These are phyloP conservation scores for Ichneumoninae sp. DNA, from an alignment of 2,888 invertebrate species.

Conservation along the genomic window DNA sequence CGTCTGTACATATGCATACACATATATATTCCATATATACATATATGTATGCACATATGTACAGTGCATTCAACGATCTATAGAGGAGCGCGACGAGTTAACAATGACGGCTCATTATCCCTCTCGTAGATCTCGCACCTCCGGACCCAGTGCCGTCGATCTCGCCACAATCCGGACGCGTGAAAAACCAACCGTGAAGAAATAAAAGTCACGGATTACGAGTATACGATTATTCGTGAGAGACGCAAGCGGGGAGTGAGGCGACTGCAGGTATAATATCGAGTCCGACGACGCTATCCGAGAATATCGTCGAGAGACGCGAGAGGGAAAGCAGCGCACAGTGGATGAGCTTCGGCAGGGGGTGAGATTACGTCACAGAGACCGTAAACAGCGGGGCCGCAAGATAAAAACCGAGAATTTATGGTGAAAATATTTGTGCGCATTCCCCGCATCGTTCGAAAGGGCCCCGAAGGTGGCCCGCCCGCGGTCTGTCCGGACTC, in stretches of 20 bases:
- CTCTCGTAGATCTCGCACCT: conserved; percentile 59
- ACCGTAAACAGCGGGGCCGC: conserved; percentile 76
- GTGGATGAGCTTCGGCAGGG: conserved; percentile 8
- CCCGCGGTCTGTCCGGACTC: conserved; percentile 59
- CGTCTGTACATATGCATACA: not conserved
- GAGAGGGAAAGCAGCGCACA: not conserved
- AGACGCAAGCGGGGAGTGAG: conserved; percentile 4
- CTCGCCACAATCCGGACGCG: conserved; percentile 9
- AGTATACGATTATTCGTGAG: conserved; percentile 37
- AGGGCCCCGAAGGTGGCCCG: conserved; percentile 67
- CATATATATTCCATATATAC: not conserved
- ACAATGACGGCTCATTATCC: conserved; percentile 67
- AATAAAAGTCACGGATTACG: conserved; percentile 61
- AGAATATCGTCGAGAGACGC: not conserved
- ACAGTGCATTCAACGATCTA: conserved; percentile 17
- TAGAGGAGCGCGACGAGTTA: conserved; percentile 48
- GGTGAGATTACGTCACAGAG: conserved; percentile 77
- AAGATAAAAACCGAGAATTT: conserved; percentile 79
- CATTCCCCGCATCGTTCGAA: conserved; percentile 71
- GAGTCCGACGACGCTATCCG: conserved; percentile 1
- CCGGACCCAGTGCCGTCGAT: conserved; percentile 33
- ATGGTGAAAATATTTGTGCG: conserved; percentile 82
- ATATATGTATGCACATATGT: conserved; percentile 1
- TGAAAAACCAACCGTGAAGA: conserved; percentile 66
- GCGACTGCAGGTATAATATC: conserved; percentile 4